Conservation (phyloP, 1,140 invertebrate species). For the Stenopsyche tienmushanensis region DNA sequence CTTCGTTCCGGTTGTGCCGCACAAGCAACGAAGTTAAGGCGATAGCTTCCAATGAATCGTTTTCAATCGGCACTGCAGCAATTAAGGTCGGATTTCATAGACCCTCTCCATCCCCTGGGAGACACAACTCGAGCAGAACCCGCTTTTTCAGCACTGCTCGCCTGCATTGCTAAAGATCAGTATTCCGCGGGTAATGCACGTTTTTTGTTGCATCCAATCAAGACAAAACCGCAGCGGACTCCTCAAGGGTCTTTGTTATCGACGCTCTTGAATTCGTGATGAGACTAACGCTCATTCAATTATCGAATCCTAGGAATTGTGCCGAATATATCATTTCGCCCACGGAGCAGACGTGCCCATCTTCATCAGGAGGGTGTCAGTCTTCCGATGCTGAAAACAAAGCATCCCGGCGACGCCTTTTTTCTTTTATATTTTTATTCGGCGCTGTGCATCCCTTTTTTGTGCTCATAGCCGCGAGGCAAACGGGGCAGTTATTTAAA, state of each 20-base stretch:
- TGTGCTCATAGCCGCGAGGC: no score
- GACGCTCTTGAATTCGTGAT: background rate
- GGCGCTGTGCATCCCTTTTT: background rate
- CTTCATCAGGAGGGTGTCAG: background rate
- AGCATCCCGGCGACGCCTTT: background rate
- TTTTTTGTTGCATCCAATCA: slow-evolving; percentile 27
- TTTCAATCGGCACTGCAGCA: slow-evolving; percentile 21
- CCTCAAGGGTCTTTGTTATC: background rate
- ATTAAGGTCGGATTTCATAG: slow-evolving; percentile 5
- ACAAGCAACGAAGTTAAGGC: no score
- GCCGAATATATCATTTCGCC: background rate
- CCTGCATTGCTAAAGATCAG: slow-evolving; percentile 8
- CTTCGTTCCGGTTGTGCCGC: no score
- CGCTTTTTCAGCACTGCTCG: background rate
- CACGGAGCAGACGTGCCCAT: background rate
- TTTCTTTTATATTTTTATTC: background rate
- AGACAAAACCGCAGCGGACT: background rate
- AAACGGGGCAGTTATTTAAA: background rate
- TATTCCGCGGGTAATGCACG: slow-evolving; percentile 16
- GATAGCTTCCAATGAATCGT: slow-evolving; percentile 18
- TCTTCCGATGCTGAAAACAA: background rate
- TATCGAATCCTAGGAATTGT: background rate
- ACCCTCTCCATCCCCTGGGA: background rate
- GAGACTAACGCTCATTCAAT: no score
- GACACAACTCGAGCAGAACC: no score